These are phyloP conservation scores for Drosophila tristis DNA, from an alignment of 1,140 invertebrate species.

Conservation along the genomic window DNA sequence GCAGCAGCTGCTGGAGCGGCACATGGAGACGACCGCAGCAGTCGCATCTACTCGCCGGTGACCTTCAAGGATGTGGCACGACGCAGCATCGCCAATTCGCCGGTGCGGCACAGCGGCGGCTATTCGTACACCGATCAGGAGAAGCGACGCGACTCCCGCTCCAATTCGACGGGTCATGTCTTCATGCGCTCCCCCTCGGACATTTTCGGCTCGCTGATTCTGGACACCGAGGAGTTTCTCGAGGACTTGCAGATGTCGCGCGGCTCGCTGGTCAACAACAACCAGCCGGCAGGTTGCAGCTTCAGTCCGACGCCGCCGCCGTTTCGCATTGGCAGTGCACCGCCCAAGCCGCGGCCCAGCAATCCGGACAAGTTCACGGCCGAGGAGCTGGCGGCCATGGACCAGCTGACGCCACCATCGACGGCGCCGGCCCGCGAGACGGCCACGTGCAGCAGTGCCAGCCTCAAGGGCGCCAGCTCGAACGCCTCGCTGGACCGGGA, in stretches of 20 bases:
- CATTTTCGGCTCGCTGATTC: conserved; percentile 85
- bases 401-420: conserved; percentile 74
- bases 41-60: conserved; percentile 91
- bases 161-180: conserved; percentile 85
- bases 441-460: conserved; percentile 58
- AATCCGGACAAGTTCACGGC: conserved; percentile 77
- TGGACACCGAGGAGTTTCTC: conserved; percentile 86
- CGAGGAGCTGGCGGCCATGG: conserved; percentile 79
- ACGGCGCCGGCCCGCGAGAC: conserved; percentile 75
- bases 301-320: conserved; percentile 74
- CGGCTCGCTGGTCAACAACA: conserved; percentile 56
- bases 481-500: conserved; percentile 62
- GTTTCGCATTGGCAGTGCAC: conserved; percentile 80
- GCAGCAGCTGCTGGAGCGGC: conserved; percentile 75
- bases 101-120: conserved; percentile 85
- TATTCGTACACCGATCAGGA: conserved; percentile 47
- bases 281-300: too few relatives aligned
- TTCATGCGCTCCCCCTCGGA: conserved; percentile 85
- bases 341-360: conserved; percentile 70
- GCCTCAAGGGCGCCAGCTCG: conserved; percentile 39
- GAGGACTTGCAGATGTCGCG: conserved; percentile 85
- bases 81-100: conserved; percentile 90
- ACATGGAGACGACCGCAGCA: conserved; percentile 85
- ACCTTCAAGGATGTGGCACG: conserved; percentile 93
- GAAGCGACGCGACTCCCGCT: conserved; percentile 85